Percentiles rank a stretch among this genome's conserved stretches.
These are phyloP conservation scores for Premnoplex brunnescens DNA, from an alignment of 2,797 vertebrate genomes.

Conservation along the genomic window DNA sequence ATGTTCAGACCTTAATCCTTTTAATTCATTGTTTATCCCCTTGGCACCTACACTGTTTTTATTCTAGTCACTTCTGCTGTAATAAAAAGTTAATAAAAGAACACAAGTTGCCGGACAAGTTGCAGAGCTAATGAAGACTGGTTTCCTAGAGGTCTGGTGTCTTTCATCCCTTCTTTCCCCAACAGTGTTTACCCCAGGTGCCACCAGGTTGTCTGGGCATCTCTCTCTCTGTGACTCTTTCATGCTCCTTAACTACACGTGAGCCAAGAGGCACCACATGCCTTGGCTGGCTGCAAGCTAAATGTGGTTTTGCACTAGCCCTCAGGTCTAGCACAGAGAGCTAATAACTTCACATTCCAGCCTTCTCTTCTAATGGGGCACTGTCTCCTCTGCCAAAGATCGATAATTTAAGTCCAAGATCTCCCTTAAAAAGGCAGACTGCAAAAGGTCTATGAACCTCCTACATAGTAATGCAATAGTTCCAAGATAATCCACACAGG, in stretches of 20 bases:
- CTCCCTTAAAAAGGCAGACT: not conserved
- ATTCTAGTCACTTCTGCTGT: slow-evolving; percentile 8
- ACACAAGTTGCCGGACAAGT: not conserved
- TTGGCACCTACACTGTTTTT: slow-evolving; percentile 56
- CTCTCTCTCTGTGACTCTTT: not conserved
- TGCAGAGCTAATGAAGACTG: slow-evolving; percentile 10
- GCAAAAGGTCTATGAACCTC: not conserved
- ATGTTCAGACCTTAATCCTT: slow-evolving; percentile 54
- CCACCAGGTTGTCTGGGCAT: not conserved
- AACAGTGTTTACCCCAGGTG: not conserved
- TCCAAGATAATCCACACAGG: not conserved
- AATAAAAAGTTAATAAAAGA: slow-evolving; percentile 51
- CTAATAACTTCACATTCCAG: not conserved
- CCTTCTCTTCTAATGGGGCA: not conserved
- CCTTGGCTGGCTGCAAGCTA: not conserved
- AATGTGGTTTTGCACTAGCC: not conserved
- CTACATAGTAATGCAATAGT: not conserved
- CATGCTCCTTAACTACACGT: not conserved
- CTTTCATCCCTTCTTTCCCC: not conserved
- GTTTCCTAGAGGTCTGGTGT: not conserved
- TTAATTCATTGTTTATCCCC: slow-evolving; percentile 62
- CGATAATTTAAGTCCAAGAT: not conserved
- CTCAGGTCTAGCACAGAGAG: not conserved
- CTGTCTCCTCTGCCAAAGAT: not conserved
- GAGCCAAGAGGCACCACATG: not conserved